These are phyloP conservation scores for Pithecia hirsuta DNA, from an alignment of 2,797 vertebrate species.

Conservation along the genomic window DNA sequence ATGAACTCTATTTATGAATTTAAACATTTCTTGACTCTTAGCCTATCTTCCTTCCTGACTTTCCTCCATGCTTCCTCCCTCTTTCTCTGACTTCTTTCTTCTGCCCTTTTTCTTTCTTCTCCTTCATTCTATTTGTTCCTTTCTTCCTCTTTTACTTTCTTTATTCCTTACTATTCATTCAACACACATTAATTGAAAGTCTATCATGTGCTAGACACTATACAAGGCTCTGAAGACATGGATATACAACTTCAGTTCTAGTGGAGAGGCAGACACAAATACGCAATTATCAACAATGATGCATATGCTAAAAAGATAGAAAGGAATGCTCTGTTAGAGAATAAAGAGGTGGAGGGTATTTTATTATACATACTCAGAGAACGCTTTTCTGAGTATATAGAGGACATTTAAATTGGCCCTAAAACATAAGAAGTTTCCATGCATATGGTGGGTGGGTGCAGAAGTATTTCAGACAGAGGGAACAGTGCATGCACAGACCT, in stretches of 20 bases:
- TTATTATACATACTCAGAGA: background rate
- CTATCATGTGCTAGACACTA: background rate
- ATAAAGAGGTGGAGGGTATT: fast-evolving
- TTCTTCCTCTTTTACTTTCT: background rate
- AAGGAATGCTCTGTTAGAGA: background rate
- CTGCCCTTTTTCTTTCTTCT: background rate
- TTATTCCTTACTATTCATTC: background rate
- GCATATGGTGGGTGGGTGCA: background rate
- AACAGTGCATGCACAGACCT: background rate
- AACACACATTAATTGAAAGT: background rate
- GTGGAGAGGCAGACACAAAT: background rate
- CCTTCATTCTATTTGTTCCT: background rate
- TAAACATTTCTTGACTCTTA: background rate
- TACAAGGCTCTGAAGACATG: background rate
- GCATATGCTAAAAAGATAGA: background rate
- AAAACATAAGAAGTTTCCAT: background rate
- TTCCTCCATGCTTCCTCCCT: background rate
- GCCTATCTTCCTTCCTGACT: background rate
- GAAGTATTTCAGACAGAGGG: background rate
- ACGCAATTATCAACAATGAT: background rate
- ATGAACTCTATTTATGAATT: background rate
- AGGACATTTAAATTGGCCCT: background rate
- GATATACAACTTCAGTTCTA: background rate
- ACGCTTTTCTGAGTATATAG: background rate
- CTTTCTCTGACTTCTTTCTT: background rate